Base-by-base conservation (phyloP, 2,888 invertebrate genomes). In the Nomada ferruginata region DNA sequence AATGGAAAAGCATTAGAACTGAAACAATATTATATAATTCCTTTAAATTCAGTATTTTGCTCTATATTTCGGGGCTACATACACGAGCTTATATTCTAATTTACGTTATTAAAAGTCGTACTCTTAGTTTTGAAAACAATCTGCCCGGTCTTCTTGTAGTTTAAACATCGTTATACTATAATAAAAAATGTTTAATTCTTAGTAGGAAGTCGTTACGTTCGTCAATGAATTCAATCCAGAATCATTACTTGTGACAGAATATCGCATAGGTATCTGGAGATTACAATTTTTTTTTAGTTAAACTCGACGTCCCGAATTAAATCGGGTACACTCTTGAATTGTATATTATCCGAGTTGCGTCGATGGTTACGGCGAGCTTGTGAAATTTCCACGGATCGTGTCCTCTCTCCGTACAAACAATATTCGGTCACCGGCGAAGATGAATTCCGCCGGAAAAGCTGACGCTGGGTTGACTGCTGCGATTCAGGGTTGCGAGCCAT, bases 291-390 rank as follows among this genome's bases (percentile, higher is more conserved):
- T 29, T 20, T 42, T 82, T 44, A 79, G 57, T 60, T 59, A 57
- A 65, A 47, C 57, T 87, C 85, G 26, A 83, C 69, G 36, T 82
- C 77, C 20, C 64, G 78, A 15, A 87, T 64, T 10, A 87, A 76
- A 75, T 87, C 87, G 20, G 87, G 87, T 55, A 88, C 69, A 59
- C 86, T 88, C 60, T 75, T 79, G 82, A 83, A 81, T 44, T 63
- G 78, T 20, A 61, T 20, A 20, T 29, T 73, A 23, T 74, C 74
- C 29, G 65, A 72, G 52, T 61, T 61, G 36, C n/a, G 50, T 50
- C 74, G 60, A 50, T 65, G 76, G 66, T 64, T 69, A 20, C 29
- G 61, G 50, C 47, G 78, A 63, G 47, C 64, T 59, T 75, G 60
- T 23, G 44, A 53, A 53, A 18, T 47, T 57, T 42, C 23, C 29